phyloP scores from a whole-genome alignment of 2,888 invertebrate genomes.

The Eilema caniola region DNA sequence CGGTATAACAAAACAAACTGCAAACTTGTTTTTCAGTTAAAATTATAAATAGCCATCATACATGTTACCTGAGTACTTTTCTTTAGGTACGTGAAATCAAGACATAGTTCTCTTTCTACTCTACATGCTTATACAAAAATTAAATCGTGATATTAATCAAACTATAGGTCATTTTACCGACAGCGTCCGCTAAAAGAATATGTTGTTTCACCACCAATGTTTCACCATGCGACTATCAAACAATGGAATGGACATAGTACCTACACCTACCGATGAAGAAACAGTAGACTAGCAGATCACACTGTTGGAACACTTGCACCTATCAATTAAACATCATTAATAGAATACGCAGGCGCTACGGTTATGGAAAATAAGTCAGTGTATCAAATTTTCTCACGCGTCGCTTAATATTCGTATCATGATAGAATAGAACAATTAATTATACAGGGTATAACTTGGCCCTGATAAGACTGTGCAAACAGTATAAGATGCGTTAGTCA shows the following conservation, averaged over 20 bases:
- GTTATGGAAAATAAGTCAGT: constrained; percentile 45
- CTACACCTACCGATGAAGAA: constrained; percentile 56
- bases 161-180: constrained; percentile 53
- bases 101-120: not conserved
- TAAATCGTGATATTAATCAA: constrained; percentile 52
- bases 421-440: constrained; percentile 51
- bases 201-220: constrained; percentile 35
- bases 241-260: constrained; percentile 62
- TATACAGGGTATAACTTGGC: constrained; percentile 32
- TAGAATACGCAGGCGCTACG: constrained; percentile 49
- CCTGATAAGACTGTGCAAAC: constrained; percentile 35
- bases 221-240: constrained; percentile 61
- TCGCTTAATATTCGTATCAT: constrained; percentile 39
- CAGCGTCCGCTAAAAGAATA: constrained; percentile 60
- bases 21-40: not conserved
- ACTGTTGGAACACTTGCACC: constrained; percentile 53
- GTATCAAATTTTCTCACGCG: constrained; percentile 50
- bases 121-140: not conserved
- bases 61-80: not conserved
- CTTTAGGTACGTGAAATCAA: not conserved
- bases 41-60: not conserved
- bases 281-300: constrained; percentile 53
- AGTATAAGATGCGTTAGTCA: constrained; percentile 39
- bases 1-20: constrained; percentile 1
- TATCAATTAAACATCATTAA: constrained; percentile 66